Evolutionary conservation across 2,113 vertebrate genomes (phyloP), one percentile per base, ranked within the genome.

Genomic region (Tapirus terrestris): DNA sequence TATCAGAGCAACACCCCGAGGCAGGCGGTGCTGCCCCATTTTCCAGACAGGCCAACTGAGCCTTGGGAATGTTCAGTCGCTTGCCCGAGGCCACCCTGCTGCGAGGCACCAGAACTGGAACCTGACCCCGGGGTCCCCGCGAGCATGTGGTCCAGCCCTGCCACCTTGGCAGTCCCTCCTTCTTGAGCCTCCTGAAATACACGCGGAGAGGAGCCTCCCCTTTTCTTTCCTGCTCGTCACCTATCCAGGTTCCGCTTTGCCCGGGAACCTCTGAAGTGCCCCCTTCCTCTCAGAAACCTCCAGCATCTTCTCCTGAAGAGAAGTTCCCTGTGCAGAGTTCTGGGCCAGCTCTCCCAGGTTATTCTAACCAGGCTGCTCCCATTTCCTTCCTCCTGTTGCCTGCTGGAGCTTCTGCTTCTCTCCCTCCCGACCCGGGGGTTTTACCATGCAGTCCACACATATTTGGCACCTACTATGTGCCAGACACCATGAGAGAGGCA

Each of bases 21-120:
- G 72, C 81, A 27, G 33, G 29, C 3, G 0, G 6, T 1, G 16
- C 65, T 70, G 31, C 56, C 48, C 65, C 45, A 43, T 75, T 93
- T 93, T 63, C 77, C 81, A 96, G 81, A 58, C 29, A 43, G 79
- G 58, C 48, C 31, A 3, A 17, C n/a, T 58, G 45, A 91, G 68
- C 77, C 53, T 27, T 45, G 6, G 1, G 61, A 65, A 16, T 17
- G 8, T 27, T 33, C 11, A 27, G 72, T 48, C 33, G 2, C 79
- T 48, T 58, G 17, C 48, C 61, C 2, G 12, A 75, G 31, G 70
- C 31, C 51, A 51, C 29, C 0, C 18, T 29, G 88, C 63, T 16
- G 11, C 51, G 31, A 65, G 7, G 7, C 43, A 5, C 29, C 27
- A 1, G 56, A 48, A 18, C 17, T 10, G 9, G 51, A 21, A 11